A percentile compares a stretch with the other conserved stretches of the same genome.
Evolutionary conservation across 2,113 vertebrate species (phyloP).

Genomic region (Rhagologus leucostigma): DNA sequence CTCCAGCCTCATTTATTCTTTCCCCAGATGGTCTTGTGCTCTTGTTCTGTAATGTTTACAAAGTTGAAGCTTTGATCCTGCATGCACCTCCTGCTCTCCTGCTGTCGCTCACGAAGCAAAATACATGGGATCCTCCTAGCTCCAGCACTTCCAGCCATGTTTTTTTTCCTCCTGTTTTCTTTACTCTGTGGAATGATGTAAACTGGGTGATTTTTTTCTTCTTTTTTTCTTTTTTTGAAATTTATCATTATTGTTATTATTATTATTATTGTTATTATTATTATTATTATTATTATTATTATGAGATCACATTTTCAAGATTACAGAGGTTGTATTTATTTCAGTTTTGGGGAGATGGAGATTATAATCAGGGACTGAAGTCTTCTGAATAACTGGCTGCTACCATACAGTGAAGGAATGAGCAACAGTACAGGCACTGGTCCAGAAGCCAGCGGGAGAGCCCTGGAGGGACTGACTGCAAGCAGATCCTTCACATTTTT

Average conservation of each 20-base stretch:
- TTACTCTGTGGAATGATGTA: background rate
- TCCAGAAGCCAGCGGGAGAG: background rate
- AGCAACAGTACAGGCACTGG: background rate
- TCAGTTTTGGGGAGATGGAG: background rate
- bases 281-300: background rate
- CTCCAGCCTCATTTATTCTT: background rate
- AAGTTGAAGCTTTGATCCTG: background rate
- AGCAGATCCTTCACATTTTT: background rate
- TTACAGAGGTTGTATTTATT: background rate
- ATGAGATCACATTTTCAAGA: background rate
- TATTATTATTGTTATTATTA: background rate
- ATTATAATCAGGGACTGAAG: background rate
- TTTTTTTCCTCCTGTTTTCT: background rate
- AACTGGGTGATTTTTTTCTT: background rate
- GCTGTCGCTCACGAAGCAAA: background rate
- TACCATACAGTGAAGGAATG: background rate
- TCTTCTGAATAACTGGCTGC: background rate
- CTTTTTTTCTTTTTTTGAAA: background rate
- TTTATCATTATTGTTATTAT: background rate
- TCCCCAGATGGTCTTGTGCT: background rate
- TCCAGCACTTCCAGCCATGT: background rate
- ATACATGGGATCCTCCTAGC: background rate
- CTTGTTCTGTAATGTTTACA: background rate
- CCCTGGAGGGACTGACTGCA: background rate
- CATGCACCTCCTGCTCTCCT: fast-evolving